These are phyloP conservation scores for Variabilichromis moorii DNA, from an alignment of 2,113 vertebrate genomes.

Conservation along the genomic window DNA sequence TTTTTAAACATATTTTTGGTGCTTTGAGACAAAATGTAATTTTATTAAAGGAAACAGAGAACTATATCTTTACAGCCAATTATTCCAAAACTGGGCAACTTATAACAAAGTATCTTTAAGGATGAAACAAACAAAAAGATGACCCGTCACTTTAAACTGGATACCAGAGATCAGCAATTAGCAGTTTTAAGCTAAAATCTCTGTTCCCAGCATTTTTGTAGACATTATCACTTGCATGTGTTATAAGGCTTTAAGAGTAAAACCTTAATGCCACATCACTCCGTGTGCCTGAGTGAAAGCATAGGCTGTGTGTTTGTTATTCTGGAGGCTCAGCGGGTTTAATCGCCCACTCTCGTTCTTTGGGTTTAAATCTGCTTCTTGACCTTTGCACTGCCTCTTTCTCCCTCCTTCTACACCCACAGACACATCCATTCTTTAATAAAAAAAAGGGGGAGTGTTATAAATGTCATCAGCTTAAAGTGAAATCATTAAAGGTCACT, in stretches of 20 bases:
- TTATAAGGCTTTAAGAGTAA: not conserved
- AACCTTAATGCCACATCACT: not conserved
- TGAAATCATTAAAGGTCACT: not conserved
- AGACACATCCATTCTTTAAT: not conserved
- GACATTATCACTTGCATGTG: not conserved
- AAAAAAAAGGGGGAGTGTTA: not conserved
- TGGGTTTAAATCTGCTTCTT: not conserved
- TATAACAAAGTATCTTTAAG: not conserved
- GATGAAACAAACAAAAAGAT: not conserved
- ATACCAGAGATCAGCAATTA: not conserved
- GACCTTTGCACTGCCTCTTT: not conserved
- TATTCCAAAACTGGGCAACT: not conserved
- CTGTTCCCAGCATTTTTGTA: not conserved
- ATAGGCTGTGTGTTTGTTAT: not conserved
- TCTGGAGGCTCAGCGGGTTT: not conserved
- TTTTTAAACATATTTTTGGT: not conserved
- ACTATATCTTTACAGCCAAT: not conserved
- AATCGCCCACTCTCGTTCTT: not conserved
- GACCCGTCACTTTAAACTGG: not conserved
- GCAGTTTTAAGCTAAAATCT: not conserved
- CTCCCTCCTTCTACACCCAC: not conserved
- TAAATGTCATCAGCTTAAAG: not conserved
- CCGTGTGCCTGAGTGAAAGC: rapidly evolving
- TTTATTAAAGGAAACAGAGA: not conserved
- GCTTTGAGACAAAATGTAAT: not conserved